These are phyloP conservation scores for Plumapathes pennacea DNA, from an alignment of 92 coral and sea anemone genomes.

Conservation along the genomic window DNA sequence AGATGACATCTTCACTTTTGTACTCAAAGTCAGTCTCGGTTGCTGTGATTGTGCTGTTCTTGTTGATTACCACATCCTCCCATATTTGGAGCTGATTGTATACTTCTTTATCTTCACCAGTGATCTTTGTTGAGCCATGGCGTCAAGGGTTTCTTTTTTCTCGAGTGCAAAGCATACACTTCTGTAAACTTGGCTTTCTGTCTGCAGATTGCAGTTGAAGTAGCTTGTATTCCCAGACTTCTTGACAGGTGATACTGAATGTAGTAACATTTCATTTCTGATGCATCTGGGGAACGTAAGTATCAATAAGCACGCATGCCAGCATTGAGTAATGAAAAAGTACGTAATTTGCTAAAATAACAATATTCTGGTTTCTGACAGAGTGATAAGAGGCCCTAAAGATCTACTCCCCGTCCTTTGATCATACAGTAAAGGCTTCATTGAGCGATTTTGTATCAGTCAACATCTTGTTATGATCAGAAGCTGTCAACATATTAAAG, in stretches of 20 bases:
- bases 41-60: constrained; percentile 31
- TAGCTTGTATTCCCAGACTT: constrained; percentile 44
- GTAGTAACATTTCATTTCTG: constrained; percentile 20
- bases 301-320: too few relatives aligned
- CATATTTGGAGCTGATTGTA: constrained; percentile 50
- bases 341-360: too few relatives aligned
- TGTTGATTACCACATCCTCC: constrained; percentile 52
- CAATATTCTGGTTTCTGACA: too few relatives aligned
- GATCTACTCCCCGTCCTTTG: too few relatives aligned
- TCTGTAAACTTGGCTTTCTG: constrained; percentile 10
- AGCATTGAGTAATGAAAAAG: too few relatives aligned
- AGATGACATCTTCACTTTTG: constrained; percentile 19
- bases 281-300: too few relatives aligned
- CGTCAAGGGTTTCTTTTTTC: constrained; percentile 50
- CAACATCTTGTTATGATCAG: too few relatives aligned
- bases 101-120: constrained; percentile 55
- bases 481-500: too few relatives aligned
- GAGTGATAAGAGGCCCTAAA: too few relatives aligned
- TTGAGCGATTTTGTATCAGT: too few relatives aligned
- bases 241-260: constrained; percentile 45
- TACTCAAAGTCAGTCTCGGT: constrained; percentile 24
- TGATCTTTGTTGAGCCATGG: constrained; percentile 49
- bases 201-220: constrained; percentile 57
- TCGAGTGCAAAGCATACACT: constrained; percentile 49
- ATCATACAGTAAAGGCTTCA: too few relatives aligned